Evolutionary conservation across 2,797 vertebrate genomes (phyloP).

Genomic region (Gobionotothen gibberifrons): DNA sequence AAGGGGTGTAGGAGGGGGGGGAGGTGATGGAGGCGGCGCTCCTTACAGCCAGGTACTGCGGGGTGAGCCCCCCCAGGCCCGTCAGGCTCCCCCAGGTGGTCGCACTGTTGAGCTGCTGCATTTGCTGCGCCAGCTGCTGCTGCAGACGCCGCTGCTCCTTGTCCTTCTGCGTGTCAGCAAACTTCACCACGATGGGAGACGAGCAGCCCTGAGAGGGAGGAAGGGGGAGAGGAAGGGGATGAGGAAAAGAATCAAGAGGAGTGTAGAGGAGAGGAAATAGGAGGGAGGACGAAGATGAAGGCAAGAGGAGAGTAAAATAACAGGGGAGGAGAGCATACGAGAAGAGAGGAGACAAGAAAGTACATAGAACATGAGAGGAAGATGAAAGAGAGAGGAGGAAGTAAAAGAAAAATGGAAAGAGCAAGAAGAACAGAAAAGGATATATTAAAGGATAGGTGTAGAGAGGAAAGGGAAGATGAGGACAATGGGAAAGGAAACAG

Average conservation of each 20-base stretch:
- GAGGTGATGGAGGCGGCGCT: slow-evolving; percentile 67
- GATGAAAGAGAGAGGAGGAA: background rate
- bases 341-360: background rate
- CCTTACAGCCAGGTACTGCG: slow-evolving; percentile 99
- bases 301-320: background rate
- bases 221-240: background rate
- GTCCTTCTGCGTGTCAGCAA: slow-evolving; percentile 99
- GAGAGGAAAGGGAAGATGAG: background rate
- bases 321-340: too few relatives aligned
- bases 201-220: slow-evolving; percentile 91
- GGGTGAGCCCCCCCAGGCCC: slow-evolving; percentile 96
- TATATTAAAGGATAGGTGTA: background rate
- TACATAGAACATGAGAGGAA: background rate
- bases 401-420: background rate
- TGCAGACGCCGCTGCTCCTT: slow-evolving; percentile 99
- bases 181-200: slow-evolving; percentile 99
- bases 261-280: too few relatives aligned
- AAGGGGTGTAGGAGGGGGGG: slow-evolving; percentile 36
- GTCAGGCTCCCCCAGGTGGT: slow-evolving; percentile 99
- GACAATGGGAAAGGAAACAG: background rate
- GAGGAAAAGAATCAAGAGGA: background rate
- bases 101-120: slow-evolving; percentile 99
- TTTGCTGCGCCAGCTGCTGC: slow-evolving; percentile 99
- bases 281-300: background rate
- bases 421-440: background rate